Evolutionary conservation across 2,113 vertebrate genomes (phyloP), one percentile per base, ranked within the genome.

Genomic region (Phycodurus eques): DNA sequence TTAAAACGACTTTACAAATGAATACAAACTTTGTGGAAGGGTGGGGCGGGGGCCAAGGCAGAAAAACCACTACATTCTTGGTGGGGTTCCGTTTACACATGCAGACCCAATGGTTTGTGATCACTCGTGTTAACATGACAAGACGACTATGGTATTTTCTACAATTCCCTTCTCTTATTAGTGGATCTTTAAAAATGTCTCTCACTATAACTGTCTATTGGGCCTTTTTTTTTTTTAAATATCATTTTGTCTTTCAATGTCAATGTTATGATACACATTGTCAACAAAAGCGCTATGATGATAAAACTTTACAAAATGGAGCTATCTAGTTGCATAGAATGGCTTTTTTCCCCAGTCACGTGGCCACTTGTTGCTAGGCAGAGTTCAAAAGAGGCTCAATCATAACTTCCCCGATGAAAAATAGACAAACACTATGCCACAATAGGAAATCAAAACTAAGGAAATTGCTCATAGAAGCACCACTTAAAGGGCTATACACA

Each of bases 301-400:
- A 6, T 60, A 35, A 61, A 35, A 61, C 59, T 61, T 61, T 17
- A 12, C 39, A 62, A 19, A 62, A 9, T 39, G 6, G 15, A 64
- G 35, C 20, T 14, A n/a, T 42, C 42, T 65, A 7, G 6, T 14
- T 9, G 39, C 0, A 35, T 31, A 19, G 17, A 20, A 35, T 8
- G 8, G 4, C 8, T 9, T 0, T n/a, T 62, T 19, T 64, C 43
- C 11, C 39, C 44, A 20, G 20, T 65, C 63, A 65, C 63, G 2
- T 66, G 43, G n/a, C 43, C n/a, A 47, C 63, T 66, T 46, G 42
- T 66, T 66, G 43, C 43, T 66, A 27, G 63, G 63, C n/a, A 66
- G 22, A 47, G n/a, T 66, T 47, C 43, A 66, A 39, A 39, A 15
- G 22, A 27, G 42, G 43, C 44, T 22, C 12, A 44, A 14, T 65